Percentiles rank a stretch among this genome's conserved stretches.
Conservation (phyloP, 2,113 vertebrate genomes). For the Elachura formosa region DNA sequence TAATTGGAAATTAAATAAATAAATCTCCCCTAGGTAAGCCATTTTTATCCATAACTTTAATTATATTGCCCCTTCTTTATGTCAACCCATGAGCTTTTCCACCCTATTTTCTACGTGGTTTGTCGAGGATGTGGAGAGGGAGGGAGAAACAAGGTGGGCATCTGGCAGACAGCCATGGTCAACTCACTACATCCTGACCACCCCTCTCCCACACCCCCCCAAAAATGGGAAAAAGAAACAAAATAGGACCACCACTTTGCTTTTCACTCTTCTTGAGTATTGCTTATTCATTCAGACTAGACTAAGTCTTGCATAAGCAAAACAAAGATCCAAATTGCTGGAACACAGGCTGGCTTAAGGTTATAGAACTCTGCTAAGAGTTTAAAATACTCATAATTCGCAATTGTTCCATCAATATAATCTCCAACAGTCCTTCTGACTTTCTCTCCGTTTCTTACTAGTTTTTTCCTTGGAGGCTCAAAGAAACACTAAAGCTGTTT, state of each 20-base stretch:
- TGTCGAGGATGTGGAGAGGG: background rate
- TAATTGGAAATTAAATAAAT: background rate
- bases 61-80: background rate
- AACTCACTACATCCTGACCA: background rate
- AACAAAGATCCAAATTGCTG: background rate
- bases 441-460: background rate
- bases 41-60: background rate
- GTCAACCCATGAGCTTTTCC: background rate
- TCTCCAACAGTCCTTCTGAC: background rate
- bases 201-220: fast-evolving
- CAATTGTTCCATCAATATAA: background rate
- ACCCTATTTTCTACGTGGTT: background rate
- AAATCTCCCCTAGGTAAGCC: background rate
- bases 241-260: background rate
- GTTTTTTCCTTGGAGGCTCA: background rate
- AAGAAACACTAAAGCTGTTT: background rate
- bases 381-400: background rate
- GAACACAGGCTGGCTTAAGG: background rate
- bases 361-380: background rate
- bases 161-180: background rate
- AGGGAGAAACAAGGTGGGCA: background rate
- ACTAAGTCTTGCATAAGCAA: background rate
- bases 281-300: background rate
- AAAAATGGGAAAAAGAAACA: background rate
- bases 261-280: background rate